Evolutionary conservation across 2,113 vertebrate genomes (phyloP).

Genomic region (Cyanoderma ruficeps): DNA sequence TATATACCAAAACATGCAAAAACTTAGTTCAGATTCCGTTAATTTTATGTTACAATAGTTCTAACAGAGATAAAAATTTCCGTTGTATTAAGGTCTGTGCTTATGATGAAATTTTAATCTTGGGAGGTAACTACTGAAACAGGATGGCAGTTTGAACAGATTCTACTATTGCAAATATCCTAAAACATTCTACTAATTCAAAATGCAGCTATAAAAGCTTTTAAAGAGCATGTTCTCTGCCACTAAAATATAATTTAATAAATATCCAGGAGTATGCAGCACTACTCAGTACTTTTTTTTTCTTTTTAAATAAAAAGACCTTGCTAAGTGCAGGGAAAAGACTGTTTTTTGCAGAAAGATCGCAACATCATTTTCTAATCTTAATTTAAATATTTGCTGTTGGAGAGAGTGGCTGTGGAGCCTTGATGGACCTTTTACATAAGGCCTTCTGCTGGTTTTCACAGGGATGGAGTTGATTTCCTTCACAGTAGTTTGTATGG

Average conservation of each 20-base stretch:
- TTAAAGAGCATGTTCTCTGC: background rate
- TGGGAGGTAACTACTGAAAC: background rate
- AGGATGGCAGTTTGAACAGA: background rate
- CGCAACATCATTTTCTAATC: background rate
- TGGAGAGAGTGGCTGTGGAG: background rate
- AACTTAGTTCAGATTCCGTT: background rate
- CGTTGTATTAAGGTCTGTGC: background rate
- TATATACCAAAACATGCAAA: background rate
- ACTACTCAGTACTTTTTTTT: background rate
- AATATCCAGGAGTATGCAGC: background rate
- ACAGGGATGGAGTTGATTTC: background rate
- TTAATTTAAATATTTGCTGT: background rate
- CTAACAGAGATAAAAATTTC: background rate
- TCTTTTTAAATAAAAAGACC: background rate
- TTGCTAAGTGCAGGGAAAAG: background rate
- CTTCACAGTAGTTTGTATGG: background rate
- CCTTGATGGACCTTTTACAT: background rate
- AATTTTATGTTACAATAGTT: background rate
- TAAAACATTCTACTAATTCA: background rate
- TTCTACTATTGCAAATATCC: background rate
- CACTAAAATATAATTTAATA: background rate
- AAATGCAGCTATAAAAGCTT: slow-evolving; percentile 7
- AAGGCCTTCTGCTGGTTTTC: background rate
- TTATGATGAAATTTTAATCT: background rate
- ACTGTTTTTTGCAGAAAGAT: background rate